phyloP scores from a whole-genome alignment of 2,888 invertebrate species.

The Harpalus rubripes region DNA sequence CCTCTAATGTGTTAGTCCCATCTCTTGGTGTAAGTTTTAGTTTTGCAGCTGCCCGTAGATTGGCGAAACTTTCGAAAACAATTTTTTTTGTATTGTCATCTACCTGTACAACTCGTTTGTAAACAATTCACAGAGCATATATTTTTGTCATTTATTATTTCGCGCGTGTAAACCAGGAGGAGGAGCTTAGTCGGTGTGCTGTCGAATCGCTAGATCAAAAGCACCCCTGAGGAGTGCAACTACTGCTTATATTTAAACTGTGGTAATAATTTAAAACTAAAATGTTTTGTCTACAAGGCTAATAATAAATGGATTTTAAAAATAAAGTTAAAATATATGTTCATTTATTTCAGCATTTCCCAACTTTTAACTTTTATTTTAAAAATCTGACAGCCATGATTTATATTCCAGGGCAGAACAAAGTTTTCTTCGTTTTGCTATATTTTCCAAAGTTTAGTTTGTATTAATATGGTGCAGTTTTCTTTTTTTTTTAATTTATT shows the following conservation, averaged over 20 bases:
- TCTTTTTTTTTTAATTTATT: neutral
- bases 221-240: too few relatives aligned
- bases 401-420: neutral
- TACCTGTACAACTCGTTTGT: too few relatives aligned
- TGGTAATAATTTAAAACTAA: neutral
- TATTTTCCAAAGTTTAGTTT: neutral
- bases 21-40: too few relatives aligned
- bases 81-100: too few relatives aligned
- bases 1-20: too few relatives aligned
- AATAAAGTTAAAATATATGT: constrained; percentile 1
- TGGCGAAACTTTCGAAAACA: too few relatives aligned
- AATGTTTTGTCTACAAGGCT: neutral
- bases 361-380: neutral
- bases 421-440: neutral
- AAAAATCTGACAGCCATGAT: neutral
- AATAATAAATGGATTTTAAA: constrained; percentile 4
- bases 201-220: too few relatives aligned
- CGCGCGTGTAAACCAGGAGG: neutral
- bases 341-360: constrained; percentile 2
- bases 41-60: too few relatives aligned
- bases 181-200: too few relatives aligned
- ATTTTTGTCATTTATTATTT: too few relatives aligned
- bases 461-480: neutral
- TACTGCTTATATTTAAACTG: too few relatives aligned
- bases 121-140: too few relatives aligned